These are phyloP conservation scores for Hypomesus transpacificus DNA, from an alignment of 2,113 vertebrate genomes.

Conservation along the genomic window DNA sequence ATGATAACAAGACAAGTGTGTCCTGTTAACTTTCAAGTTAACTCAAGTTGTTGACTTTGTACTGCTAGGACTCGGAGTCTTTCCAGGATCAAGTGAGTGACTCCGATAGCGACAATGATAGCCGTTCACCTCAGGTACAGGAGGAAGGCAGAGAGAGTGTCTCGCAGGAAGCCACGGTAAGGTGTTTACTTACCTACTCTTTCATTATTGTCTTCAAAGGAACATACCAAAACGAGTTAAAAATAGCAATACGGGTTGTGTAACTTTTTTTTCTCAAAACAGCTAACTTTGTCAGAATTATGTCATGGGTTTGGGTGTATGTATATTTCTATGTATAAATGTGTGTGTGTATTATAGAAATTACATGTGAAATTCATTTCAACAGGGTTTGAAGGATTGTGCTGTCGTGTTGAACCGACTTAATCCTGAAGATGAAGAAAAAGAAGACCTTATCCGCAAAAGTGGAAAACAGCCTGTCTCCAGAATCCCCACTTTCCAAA, in stretches of 20 bases:
- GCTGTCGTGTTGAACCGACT: conserved; percentile 58
- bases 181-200: neutral
- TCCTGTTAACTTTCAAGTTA: no score
- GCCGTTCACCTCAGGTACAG: no score
- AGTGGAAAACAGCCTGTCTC: conserved; percentile 54
- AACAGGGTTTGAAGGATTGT: conserved; percentile 52
- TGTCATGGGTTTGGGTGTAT: neutral
- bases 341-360: neutral
- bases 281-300: neutral
- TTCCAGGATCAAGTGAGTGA: no score
- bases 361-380: neutral
- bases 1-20: no score
- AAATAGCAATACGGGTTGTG: neutral
- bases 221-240: neutral
- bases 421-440: conserved; percentile 43
- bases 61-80: no score
- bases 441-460: conserved; percentile 63
- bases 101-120: no score
- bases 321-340: neutral
- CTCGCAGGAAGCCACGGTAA: no score
- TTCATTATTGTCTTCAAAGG: neutral
- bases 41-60: no score
- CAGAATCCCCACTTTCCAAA: conserved; percentile 72
- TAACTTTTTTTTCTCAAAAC: no score
- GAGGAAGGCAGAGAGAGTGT: no score